Conservation (phyloP, 53 echinoderm and acorn worm species). For the Temnopleurus reevesii region DNA sequence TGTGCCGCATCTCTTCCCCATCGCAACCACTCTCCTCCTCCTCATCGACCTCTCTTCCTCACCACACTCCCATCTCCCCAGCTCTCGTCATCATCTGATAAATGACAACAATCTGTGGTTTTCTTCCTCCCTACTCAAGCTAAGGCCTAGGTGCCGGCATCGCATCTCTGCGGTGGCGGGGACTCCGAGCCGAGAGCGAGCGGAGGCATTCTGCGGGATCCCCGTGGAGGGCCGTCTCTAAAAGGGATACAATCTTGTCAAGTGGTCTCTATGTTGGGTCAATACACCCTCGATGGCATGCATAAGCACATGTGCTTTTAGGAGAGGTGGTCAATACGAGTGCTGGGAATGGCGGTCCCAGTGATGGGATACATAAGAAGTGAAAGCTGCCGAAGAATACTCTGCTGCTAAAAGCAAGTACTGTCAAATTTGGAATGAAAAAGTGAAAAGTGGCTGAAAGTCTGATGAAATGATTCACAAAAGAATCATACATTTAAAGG, state of each 20-base stretch:
- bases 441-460: background rate
- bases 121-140: conserved; percentile 11
- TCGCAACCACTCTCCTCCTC: background rate
- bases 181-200: background rate
- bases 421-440: background rate
- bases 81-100: conserved; percentile 23
- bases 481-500: no score
- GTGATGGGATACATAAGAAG: background rate
- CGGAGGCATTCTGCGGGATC: background rate
- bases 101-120: conserved; percentile 1
- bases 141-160: background rate
- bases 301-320: conserved; percentile 38
- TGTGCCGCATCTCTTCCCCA: conserved; percentile 14
- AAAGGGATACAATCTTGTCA: conserved; percentile 37
- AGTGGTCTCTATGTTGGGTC: conserved; percentile 38
- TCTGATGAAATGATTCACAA: background rate
- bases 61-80: background rate
- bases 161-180: conserved; percentile 23
- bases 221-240: conserved; percentile 41
- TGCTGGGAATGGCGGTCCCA: background rate
- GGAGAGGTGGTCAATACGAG: conserved; percentile 1
- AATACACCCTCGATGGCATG: conserved; percentile 49
- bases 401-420: background rate
- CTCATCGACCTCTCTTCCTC: background rate
- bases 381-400: background rate